A percentile compares a stretch with the other conserved stretches of the same genome.
Evolutionary conservation across 1,140 invertebrate species (phyloP).

Genomic region (Andricus grossulariae): DNA sequence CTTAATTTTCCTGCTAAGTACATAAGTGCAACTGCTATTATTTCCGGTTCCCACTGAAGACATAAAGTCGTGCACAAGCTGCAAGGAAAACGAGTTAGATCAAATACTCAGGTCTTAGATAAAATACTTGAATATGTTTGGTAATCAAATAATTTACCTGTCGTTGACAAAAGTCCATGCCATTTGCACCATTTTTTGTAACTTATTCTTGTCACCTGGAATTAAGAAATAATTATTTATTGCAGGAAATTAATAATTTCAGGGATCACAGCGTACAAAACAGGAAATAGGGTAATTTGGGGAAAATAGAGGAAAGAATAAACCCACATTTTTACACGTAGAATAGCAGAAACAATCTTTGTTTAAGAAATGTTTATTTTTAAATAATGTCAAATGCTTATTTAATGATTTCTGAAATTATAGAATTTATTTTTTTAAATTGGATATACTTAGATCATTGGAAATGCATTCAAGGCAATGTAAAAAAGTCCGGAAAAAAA

Average conservation of each 20-base stretch:
- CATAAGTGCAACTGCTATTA: conserved; percentile 98
- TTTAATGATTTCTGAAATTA: too few relatives aligned
- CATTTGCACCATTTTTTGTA: conserved; percentile 99
- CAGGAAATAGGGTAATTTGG: too few relatives aligned
- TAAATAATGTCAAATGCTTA: too few relatives aligned
- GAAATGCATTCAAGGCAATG: too few relatives aligned
- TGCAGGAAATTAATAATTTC: conserved; percentile 19
- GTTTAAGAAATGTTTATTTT: too few relatives aligned
- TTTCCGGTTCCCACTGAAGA: conserved; percentile 99
- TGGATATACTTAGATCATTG: too few relatives aligned
- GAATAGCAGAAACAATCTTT: too few relatives aligned
- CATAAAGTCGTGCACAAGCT: conserved; percentile 97
- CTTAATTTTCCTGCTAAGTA: conserved; percentile 97
- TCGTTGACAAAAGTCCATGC: conserved; percentile 99
- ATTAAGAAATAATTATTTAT: conserved; percentile 38
- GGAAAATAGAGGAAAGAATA: too few relatives aligned
- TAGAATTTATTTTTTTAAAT: too few relatives aligned
- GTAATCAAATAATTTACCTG: conserved; percentile 78
- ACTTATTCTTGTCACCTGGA: conserved; percentile 90
- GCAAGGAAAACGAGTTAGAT: conserved; percentile 57
- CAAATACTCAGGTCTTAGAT: conserved; percentile 17
- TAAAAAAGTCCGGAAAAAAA: too few relatives aligned
- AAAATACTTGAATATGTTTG: conserved; percentile 11
- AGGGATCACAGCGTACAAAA: too few relatives aligned
- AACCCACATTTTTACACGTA: too few relatives aligned